Evolutionary conservation across 2,888 invertebrate genomes (phyloP).

Genomic region (Buathra laborator): DNA sequence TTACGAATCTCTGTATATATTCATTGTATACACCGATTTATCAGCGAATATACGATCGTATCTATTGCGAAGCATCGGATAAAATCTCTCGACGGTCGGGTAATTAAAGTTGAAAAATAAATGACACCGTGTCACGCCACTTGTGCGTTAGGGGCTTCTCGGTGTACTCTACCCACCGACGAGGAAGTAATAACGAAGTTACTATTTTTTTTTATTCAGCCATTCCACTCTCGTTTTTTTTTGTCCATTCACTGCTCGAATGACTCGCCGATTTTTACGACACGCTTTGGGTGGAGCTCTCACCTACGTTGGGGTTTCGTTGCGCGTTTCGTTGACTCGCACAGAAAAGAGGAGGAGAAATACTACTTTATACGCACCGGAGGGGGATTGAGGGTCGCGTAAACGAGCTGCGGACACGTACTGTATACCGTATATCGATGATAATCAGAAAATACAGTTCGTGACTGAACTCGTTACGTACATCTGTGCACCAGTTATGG

Average conservation of each 20-base stretch:
- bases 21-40: neutral
- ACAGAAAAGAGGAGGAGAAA: neutral
- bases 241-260: constrained; percentile 28
- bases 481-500: neutral
- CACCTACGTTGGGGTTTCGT: constrained; percentile 22
- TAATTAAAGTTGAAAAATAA: constrained; percentile 37
- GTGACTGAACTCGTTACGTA: constrained; percentile 52
- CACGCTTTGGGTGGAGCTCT: constrained; percentile 50
- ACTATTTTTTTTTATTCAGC: constrained; percentile 29
- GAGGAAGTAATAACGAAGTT: constrained; percentile 30
- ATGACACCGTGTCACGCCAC: constrained; percentile 42
- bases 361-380: neutral
- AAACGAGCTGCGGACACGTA: constrained; percentile 32
- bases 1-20: neutral
- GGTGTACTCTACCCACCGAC: neutral
- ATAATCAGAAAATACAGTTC: constrained; percentile 53
- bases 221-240: constrained; percentile 3
- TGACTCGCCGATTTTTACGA: constrained; percentile 51
- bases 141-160: constrained; percentile 27
- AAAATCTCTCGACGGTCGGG: constrained; percentile 16
- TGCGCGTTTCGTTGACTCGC: neutral
- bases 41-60: neutral
- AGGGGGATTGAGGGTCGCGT: constrained; percentile 37
- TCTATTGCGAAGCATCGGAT: neutral
- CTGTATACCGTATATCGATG: constrained; percentile 33